Conservation (phyloP, 2,888 invertebrate species). For the Candidula unifasciata region DNA sequence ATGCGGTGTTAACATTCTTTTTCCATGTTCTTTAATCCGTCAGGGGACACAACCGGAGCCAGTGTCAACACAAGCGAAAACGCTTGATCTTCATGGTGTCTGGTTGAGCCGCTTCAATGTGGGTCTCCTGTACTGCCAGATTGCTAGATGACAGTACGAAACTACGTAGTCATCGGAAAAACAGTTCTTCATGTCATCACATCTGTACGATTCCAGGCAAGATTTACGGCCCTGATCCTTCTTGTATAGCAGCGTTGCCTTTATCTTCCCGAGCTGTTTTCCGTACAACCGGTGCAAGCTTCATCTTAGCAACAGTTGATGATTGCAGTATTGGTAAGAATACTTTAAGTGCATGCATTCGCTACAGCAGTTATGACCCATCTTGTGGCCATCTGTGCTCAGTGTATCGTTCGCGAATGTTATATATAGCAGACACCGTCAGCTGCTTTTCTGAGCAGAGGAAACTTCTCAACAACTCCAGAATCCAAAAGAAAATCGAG, state of each 20-base stretch:
- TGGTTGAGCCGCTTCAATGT: conserved; percentile 20
- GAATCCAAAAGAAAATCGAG: too few relatives aligned
- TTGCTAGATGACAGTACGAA: conserved; percentile 1
- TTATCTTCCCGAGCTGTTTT: background rate
- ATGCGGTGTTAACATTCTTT: background rate
- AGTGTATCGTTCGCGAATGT: background rate
- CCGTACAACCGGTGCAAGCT: too few relatives aligned
- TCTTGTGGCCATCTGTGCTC: background rate
- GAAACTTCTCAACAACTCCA: background rate
- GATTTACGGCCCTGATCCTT: too few relatives aligned
- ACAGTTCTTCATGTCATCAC: background rate
- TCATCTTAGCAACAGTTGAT: too few relatives aligned
- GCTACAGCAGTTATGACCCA: background rate
- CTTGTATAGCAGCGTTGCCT: background rate
- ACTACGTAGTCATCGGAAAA: conserved; percentile 14
- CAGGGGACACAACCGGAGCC: background rate
- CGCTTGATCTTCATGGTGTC: background rate
- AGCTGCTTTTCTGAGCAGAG: too few relatives aligned
- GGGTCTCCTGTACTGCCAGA: conserved; percentile 2
- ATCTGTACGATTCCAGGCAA: background rate
- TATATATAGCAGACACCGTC: background rate
- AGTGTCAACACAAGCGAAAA: conserved; percentile 4
- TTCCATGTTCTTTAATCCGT: background rate
- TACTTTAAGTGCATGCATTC: background rate
- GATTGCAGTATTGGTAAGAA: too few relatives aligned